phyloP scores from a whole-genome alignment of 2,888 invertebrate genomes.

The Tenthredo mesomela region DNA sequence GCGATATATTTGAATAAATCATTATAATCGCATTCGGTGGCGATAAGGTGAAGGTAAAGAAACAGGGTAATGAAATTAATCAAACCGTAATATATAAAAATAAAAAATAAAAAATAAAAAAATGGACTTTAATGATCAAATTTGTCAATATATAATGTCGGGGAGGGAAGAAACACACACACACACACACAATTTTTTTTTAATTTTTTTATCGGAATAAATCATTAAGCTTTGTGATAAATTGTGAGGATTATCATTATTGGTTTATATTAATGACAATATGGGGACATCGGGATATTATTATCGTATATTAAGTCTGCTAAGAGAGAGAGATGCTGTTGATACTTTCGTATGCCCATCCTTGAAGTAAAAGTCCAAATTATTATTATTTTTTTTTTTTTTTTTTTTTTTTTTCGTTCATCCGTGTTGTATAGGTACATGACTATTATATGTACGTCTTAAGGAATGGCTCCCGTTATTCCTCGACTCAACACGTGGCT shows the following conservation, averaged over 20 bases:
- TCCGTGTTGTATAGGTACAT: neutral
- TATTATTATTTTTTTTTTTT: neutral
- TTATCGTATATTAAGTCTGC: neutral
- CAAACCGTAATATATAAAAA: too few species aligned
- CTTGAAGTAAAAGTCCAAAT: constrained; percentile 12
- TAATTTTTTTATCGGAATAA: neutral
- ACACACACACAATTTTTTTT: too few species aligned
- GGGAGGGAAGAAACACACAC: neutral
- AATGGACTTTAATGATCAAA: too few species aligned
- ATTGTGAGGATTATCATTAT: neutral
- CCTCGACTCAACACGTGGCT: constrained; percentile 42
- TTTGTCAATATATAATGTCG: too few species aligned
- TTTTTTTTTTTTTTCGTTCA: neutral
- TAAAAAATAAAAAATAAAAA: too few species aligned
- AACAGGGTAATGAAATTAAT: neutral
- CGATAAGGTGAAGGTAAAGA: neutral
- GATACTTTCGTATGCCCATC: neutral
- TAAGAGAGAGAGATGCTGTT: neutral
- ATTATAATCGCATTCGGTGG: neutral
- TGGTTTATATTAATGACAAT: neutral
- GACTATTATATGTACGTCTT: neutral
- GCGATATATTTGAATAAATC: constrained; percentile 30
- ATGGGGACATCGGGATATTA: neutral
- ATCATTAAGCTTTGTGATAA: neutral
- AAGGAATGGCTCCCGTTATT: constrained; percentile 36